Percentiles rank a stretch among this genome's conserved stretches.
Evolutionary conservation across 2,113 vertebrate species (phyloP).

Genomic region (Chrysochloris asiatica): DNA sequence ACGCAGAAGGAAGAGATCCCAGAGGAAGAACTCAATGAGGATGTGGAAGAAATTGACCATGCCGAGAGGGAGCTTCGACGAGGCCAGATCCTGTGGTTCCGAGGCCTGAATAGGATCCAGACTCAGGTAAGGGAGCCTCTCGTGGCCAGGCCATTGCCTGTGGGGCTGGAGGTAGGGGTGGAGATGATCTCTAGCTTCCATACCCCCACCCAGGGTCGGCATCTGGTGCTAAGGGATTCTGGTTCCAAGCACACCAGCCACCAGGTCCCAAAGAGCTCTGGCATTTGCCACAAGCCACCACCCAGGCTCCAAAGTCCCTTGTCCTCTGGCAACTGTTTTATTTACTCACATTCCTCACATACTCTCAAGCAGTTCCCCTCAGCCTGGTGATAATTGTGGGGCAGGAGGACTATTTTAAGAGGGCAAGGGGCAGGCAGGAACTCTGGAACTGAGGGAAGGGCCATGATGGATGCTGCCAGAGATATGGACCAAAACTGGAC

Average conservation of each 20-base stretch:
- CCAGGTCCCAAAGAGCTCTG: background rate
- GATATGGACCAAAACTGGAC: background rate
- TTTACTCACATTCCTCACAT: background rate
- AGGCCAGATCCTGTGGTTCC: slow-evolving; percentile 99
- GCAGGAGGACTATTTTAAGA: background rate
- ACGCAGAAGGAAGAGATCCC: slow-evolving; percentile 94
- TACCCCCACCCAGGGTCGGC: too few relatives aligned
- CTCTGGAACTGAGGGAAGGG: background rate
- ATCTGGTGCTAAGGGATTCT: too few relatives aligned
- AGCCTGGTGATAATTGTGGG: background rate
- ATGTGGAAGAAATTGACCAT: slow-evolving; percentile 98
- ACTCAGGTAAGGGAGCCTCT: slow-evolving; percentile 90
- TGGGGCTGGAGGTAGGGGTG: fast-evolving
- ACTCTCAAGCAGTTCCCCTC: background rate
- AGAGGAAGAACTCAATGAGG: slow-evolving; percentile 96
- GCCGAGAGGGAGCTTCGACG: slow-evolving; percentile 96
- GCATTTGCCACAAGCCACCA: background rate
- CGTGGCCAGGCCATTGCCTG: background rate
- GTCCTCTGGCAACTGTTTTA: fast-evolving
- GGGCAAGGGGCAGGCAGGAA: background rate
- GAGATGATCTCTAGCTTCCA: too few relatives aligned
- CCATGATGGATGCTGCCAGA: background rate
- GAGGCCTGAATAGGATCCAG: slow-evolving; percentile 98
- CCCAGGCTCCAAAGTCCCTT: background rate
- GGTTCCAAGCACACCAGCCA: too few relatives aligned